phyloP scores from a whole-genome alignment of 1,140 invertebrate genomes.

The Zaprionus kolodkinae region DNA sequence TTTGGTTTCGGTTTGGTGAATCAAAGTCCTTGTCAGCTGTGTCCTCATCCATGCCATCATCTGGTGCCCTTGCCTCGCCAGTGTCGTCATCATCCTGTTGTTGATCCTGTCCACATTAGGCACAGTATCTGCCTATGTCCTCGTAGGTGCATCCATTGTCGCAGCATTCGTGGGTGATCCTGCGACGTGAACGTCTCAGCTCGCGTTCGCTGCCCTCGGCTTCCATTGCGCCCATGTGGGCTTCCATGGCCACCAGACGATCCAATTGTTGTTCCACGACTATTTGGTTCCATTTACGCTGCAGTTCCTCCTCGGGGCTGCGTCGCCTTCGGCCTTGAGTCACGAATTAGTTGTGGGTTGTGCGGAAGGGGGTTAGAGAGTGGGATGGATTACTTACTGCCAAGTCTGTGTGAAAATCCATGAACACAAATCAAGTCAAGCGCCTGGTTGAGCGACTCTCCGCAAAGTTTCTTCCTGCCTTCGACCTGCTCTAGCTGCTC shows the following conservation, averaged over 20 bases:
- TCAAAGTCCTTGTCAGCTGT: not conserved
- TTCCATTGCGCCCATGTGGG: not conserved
- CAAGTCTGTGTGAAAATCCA: conserved; percentile 49
- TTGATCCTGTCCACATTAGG: conserved; percentile 29
- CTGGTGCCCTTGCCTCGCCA: not conserved
- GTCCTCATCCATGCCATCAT: not conserved
- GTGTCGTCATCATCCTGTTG: not conserved
- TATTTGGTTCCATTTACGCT: conserved; percentile 25
- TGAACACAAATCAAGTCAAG: conserved; percentile 67
- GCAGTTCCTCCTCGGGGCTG: conserved; percentile 21
- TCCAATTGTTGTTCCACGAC: conserved; percentile 26
- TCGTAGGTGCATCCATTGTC: conserved; percentile 68
- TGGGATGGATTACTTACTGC: conserved; percentile 44
- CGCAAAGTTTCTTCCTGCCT: conserved; percentile 61
- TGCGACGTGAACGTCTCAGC: conserved; percentile 53
- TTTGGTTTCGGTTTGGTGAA: not conserved
- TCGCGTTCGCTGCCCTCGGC: conserved; percentile 24
- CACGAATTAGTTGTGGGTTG: conserved; percentile 6
- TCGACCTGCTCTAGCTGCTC: conserved; percentile 61
- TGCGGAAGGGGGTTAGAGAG: not conserved
- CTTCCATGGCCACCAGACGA: not conserved
- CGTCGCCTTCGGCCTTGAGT: conserved; percentile 29
- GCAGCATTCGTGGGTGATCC: conserved; percentile 67
- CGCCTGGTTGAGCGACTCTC: conserved; percentile 60
- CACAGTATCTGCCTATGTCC: conserved; percentile 61